Percentiles rank a stretch among this genome's conserved stretches.
Evolutionary conservation across 2,888 invertebrate genomes (phyloP).

Genomic region (Watsonalla cultraria): DNA sequence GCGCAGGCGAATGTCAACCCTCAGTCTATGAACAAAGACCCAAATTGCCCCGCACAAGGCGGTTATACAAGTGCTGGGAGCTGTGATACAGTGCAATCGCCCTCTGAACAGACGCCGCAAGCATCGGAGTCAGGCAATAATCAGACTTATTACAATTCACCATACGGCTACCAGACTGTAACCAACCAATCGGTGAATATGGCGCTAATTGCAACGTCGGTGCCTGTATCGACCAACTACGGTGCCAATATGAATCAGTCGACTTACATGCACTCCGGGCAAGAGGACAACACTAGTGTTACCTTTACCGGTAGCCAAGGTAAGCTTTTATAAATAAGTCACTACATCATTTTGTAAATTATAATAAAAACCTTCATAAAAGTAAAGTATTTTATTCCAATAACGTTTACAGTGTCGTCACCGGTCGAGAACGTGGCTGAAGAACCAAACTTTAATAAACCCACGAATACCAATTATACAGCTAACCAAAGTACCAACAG

Average conservation of each 20-base stretch:
- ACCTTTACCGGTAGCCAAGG: slow-evolving; percentile 60
- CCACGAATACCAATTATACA: slow-evolving; percentile 8
- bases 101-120: slow-evolving; percentile 50
- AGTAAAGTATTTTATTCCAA: slow-evolving; percentile 46
- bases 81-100: slow-evolving; percentile 67
- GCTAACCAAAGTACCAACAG: background rate
- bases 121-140: slow-evolving; percentile 27
- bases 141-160: slow-evolving; percentile 65
- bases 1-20: slow-evolving; percentile 37
- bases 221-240: slow-evolving; percentile 47
- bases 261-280: slow-evolving; percentile 61
- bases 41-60: slow-evolving; percentile 45
- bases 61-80: slow-evolving; percentile 72
- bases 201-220: slow-evolving; percentile 21
- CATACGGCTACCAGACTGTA: slow-evolving; percentile 68
- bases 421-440: slow-evolving; percentile 46
- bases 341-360: slow-evolving; percentile 7
- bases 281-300: slow-evolving; percentile 45
- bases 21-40: slow-evolving; percentile 37
- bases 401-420: slow-evolving; percentile 59
- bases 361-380: slow-evolving; percentile 43
- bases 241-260: slow-evolving; percentile 56
- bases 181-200: slow-evolving; percentile 45
- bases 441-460: slow-evolving; percentile 27
- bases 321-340: slow-evolving; percentile 42